Percentiles rank a stretch among this genome's conserved stretches.
Conservation (phyloP, 2,797 vertebrate species). For the Petrocephalus schoutedeni region DNA sequence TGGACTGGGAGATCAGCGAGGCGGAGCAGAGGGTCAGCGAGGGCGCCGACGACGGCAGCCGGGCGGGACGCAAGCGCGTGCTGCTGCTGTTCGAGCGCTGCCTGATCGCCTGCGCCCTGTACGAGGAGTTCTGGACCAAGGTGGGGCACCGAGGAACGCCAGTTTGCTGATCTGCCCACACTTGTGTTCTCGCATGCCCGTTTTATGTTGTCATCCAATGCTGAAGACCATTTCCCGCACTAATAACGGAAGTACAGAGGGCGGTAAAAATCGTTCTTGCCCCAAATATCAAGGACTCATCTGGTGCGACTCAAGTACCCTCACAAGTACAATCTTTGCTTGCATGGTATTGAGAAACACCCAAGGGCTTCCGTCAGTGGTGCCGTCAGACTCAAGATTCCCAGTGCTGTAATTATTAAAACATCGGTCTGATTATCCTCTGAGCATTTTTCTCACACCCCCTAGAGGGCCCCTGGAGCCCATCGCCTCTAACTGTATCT, state of each 20-base stretch:
- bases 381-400: neutral
- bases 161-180: neutral
- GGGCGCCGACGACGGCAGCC: slow-evolving; percentile 44
- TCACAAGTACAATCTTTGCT: too few relatives aligned
- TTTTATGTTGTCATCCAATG: neutral
- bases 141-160: slow-evolving; percentile 45
- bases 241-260: neutral
- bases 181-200: neutral
- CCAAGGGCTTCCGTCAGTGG: neutral
- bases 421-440: neutral
- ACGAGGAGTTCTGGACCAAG: slow-evolving; percentile 79
- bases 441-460: neutral
- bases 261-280: neutral
- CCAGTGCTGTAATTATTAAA: neutral
- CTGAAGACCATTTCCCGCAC: neutral
- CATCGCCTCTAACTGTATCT: neutral
- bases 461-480: neutral
- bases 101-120: slow-evolving; percentile 76
- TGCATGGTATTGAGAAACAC: neutral
- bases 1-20: slow-evolving; percentile 71
- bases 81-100: slow-evolving; percentile 77
- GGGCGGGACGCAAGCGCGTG: slow-evolving; percentile 56
- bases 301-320: too few relatives aligned
- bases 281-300: neutral
- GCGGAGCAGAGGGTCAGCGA: slow-evolving; percentile 42